A percentile compares a stretch with the other conserved stretches of the same genome.
Conservation (phyloP, 2,113 vertebrate species). For the Solenodon paradoxus region DNA sequence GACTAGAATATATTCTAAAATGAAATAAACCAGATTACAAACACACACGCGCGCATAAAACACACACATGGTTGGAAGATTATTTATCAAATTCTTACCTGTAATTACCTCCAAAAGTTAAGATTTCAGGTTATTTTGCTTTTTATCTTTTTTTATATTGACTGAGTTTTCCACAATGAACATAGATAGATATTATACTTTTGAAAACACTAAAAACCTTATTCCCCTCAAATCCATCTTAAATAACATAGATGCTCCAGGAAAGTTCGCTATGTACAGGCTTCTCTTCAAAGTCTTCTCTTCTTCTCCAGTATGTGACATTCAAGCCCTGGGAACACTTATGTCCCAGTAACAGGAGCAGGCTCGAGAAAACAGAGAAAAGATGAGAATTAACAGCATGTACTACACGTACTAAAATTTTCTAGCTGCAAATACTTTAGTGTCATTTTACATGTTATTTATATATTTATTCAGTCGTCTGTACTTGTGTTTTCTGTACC, state of each 20-base stretch:
- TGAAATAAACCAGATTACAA: not conserved
- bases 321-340: not conserved
- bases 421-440: constrained; percentile 7
- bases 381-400: not conserved
- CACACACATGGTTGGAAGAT: not conserved
- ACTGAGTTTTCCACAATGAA: not conserved
- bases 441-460: not conserved
- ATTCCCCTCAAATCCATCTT: not conserved
- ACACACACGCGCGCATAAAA: not conserved
- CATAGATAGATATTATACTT: not conserved
- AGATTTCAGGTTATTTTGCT: not conserved
- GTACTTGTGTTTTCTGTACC: constrained; percentile 15
- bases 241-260: not conserved
- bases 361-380: not conserved
- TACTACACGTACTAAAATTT: not conserved
- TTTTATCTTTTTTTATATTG: not conserved
- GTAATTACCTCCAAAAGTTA: not conserved
- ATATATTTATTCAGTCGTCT: constrained; percentile 40
- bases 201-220: constrained; percentile 6
- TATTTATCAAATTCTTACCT: not conserved
- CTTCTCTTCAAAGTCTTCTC: not conserved
- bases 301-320: not conserved
- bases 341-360: not conserved
- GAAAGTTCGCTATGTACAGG: not conserved
- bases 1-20: not conserved